A percentile compares a stretch with the other conserved stretches of the same genome.
Evolutionary conservation across 2,797 vertebrate species (phyloP).

Genomic region (Novumbra hubbsi): DNA sequence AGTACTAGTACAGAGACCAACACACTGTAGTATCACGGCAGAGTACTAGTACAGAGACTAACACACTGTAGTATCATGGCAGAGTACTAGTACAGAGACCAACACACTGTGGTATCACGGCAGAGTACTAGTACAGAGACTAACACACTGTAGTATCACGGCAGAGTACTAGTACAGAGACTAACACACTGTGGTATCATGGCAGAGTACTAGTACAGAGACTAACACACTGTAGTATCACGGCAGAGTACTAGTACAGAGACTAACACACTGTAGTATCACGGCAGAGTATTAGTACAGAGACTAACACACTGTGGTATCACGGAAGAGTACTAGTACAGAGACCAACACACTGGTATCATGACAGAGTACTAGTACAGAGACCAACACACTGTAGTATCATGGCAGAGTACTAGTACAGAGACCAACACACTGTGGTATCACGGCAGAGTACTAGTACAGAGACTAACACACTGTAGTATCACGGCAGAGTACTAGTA

Average conservation of each 20-base stretch:
- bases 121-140: too few species aligned
- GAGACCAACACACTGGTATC: conserved; percentile 97
- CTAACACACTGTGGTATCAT: not conserved
- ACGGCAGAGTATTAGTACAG: too few species aligned
- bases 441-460: not conserved
- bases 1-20: too few species aligned
- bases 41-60: too few species aligned
- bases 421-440: conserved; percentile 99
- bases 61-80: too few species aligned
- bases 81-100: conserved; percentile 94
- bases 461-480: too few species aligned
- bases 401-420: conserved; percentile 52
- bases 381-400: too few species aligned
- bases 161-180: too few species aligned
- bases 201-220: too few species aligned
- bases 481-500: not conserved
- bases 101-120: conserved; percentile 86
- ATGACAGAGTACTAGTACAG: too few species aligned
- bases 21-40: not conserved
- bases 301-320: too few species aligned
- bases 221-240: not conserved
- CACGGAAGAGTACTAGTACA: conserved; percentile 51
- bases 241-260: too few species aligned
- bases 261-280: not conserved
- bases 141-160: not conserved